These are phyloP conservation scores for Lymantria monacha DNA, from an alignment of 2,888 invertebrate species.

Conservation along the genomic window DNA sequence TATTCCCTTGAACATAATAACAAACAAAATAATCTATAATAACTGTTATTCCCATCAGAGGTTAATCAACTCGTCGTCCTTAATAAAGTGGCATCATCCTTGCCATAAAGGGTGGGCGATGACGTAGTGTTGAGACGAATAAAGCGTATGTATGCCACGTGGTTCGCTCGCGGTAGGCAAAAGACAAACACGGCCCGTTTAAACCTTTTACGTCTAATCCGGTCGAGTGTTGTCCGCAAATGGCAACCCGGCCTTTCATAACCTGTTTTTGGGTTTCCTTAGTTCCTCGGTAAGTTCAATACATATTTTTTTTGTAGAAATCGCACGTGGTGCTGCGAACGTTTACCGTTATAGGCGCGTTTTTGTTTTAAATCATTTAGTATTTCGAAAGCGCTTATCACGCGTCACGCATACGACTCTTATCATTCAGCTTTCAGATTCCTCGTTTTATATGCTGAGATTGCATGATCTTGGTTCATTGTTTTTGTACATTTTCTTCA, in stretches of 20 bases:
- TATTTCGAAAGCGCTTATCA: slow-evolving; percentile 20
- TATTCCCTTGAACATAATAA: background rate
- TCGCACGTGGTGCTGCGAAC: slow-evolving; percentile 42
- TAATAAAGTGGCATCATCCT: slow-evolving; percentile 61
- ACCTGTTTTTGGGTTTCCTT: slow-evolving; percentile 81
- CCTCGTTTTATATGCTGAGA: slow-evolving; percentile 20
- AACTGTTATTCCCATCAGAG: slow-evolving; percentile 42
- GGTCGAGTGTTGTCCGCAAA: slow-evolving; percentile 71
- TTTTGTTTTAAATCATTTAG: slow-evolving; percentile 20
- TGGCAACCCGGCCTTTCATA: slow-evolving; percentile 77
- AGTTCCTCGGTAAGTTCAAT: slow-evolving; percentile 59
- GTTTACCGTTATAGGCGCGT: slow-evolving; percentile 25
- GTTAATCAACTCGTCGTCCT: slow-evolving; percentile 60
- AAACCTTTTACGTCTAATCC: slow-evolving; percentile 81
- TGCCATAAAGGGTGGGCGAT: slow-evolving; percentile 63
- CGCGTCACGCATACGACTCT: slow-evolving; percentile 17
- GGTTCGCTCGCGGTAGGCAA: slow-evolving; percentile 59
- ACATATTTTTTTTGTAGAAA: slow-evolving; percentile 50
- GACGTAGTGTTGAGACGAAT: slow-evolving; percentile 68
- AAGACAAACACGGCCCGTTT: slow-evolving; percentile 71
- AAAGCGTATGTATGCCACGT: slow-evolving; percentile 59
- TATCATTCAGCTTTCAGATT: slow-evolving; percentile 19
- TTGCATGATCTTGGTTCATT: slow-evolving; percentile 12
- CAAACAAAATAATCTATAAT: slow-evolving; percentile 2
- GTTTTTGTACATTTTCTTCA: slow-evolving; percentile 4